Evolutionary conservation across 1,140 invertebrate species (phyloP).

Genomic region (Xylocopa sonorina): DNA sequence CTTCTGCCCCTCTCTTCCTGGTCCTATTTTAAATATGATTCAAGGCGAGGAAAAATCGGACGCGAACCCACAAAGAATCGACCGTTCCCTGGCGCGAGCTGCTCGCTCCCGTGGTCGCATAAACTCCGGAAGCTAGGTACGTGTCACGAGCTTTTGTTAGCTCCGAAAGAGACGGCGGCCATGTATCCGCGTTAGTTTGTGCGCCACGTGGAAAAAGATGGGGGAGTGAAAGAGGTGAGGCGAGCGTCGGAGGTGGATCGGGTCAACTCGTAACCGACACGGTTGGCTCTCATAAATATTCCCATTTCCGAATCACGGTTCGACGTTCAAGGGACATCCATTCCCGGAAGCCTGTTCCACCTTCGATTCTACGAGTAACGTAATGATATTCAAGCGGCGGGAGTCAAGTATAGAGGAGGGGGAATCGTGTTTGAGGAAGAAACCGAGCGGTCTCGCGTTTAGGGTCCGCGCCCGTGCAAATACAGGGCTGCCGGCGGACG

Average conservation of each 20-base stretch:
- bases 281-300: slow-evolving; percentile 48
- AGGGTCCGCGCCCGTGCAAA: slow-evolving; percentile 73
- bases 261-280: slow-evolving; percentile 36
- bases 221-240: neutral
- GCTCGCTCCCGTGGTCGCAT: neutral
- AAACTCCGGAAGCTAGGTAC: slow-evolving; percentile 31
- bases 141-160: slow-evolving; percentile 34
- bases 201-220: slow-evolving; percentile 16
- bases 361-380: neutral
- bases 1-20: slow-evolving; percentile 7
- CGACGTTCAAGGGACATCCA: too few relatives aligned
- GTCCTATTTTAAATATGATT: neutral
- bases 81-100: neutral
- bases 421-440: slow-evolving; percentile 21
- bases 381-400: neutral
- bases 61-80: neutral
- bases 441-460: slow-evolving; percentile 58
- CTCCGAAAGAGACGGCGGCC: neutral
- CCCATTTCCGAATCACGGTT: neutral
- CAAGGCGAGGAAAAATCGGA: neutral
- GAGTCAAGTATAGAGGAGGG: slow-evolving; percentile 20
- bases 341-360: neutral
- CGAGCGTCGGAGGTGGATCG: slow-evolving; percentile 18
- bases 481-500: slow-evolving; percentile 59
- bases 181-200: neutral